Evolutionary conservation across 2,113 vertebrate genomes (phyloP), one percentile per base, ranked within the genome.

Genomic region (Psittacula cyanocephala): DNA sequence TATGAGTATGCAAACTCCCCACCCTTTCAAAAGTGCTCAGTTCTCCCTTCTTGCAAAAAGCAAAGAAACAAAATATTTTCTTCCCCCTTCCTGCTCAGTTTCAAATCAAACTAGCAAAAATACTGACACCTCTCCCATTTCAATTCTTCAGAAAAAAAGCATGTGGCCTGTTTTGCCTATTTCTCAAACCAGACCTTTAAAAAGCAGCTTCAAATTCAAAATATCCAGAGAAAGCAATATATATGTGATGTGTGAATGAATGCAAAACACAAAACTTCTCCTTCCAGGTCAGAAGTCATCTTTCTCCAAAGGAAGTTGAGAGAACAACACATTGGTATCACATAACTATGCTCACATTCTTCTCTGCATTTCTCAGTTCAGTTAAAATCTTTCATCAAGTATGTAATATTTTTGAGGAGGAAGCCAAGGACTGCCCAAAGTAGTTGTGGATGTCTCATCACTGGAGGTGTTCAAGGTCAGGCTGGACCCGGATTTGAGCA

Each of bases 261-360:
- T 10, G n/a, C 24, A 67, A 25, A 15, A 16, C 14, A 23, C 5
- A 35, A 24, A 59, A 17, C 7, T 27, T 11, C 33, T 84, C 25
- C 43, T 88, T 84, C 39, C 43, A 84, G 24, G 62, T 47, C 8
- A 49, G 44, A 80, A 59, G 25, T 47, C 47, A 11, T 8, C 31
- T 37, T 79, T 47, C 46, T 85, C 14, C 43, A 41, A 57, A 57
- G n/a, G 22, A 64, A 91, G 37, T 13, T 43, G 17, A 60, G 29
- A 62, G 35, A 82, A 78, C 2, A 7, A 29, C 22, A 17, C 1
- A 1, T 1, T 47, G 15, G 25, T 53, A 68, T 23, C 1, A 1
- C 29, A 64, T 2, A 74, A 20, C 12, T 65, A 17, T n/a, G 23
- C 18, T 72, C 16, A 49, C 2, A 0, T 20, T 85, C 31, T 70